Evolutionary conservation across 2,888 invertebrate genomes (phyloP), one percentile per base, ranked within the genome.

Genomic region (Acrocyrtus sp.): DNA sequence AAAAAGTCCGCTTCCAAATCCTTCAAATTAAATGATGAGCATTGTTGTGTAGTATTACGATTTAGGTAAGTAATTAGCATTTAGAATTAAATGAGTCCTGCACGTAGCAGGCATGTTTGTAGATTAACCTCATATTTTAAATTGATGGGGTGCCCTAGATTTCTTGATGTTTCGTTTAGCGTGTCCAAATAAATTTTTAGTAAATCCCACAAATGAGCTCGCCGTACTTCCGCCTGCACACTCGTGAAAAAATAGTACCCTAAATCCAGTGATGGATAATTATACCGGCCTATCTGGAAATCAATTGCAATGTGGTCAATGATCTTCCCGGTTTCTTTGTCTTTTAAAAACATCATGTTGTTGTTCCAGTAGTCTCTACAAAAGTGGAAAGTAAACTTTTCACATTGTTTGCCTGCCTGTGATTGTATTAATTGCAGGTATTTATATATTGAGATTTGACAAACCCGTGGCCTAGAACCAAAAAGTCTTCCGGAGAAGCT

Each of bases 191-290:
- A 78, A 2, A 56, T 12, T 12, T 58, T 15, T 1, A 76, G 27
- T 5, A 78, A 26, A 8, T 77, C 73, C 17, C 57, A 53, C 24
- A 70, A 63, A 15, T 58, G 57, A 0, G 17, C 24, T 4, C 45
- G 43, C n/a, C 75, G 48, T 1, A 76, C 65, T 24, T 54, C 62
- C 10, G 47, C 53, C 17, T 75, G 24, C 1, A 76, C 45, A 43
- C 74, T 74, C 0, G 61, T 74, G 39, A 45, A 78, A 0, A 75
- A 15, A 29, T 67, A 78, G 24, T 69, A 72, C 2, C 50, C 63
- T 5, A 78, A 24, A 22, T 78, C 78, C n/a, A 72, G 0, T 4
- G 6, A 41, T n/a, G 68, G 70, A 17, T 72, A 53, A 15, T 39
- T 45, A 19, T 74, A 57, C 4, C 62, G 19, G 6, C 8, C 15